These are phyloP conservation scores for Meda fulgida DNA, from an alignment of 2,797 vertebrate genomes.

Conservation along the genomic window DNA sequence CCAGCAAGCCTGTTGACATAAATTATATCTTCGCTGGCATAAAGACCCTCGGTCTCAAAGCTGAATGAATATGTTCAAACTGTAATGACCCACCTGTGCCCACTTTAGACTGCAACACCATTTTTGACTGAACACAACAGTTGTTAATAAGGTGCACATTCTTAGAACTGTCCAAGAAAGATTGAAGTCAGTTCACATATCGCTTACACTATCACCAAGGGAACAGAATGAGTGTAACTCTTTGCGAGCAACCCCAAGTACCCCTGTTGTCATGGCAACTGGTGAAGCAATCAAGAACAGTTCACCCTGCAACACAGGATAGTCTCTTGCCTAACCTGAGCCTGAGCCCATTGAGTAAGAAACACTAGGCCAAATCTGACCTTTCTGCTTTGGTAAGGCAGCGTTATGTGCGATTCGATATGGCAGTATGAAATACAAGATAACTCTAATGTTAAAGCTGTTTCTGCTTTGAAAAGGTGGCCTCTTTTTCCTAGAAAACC, in stretches of 20 bases:
- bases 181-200: slow-evolving; percentile 1
- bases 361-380: slow-evolving; percentile 1
- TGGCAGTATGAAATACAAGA: not conserved
- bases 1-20: slow-evolving; percentile 57
- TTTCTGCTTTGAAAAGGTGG: slow-evolving; percentile 5
- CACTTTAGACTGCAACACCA: slow-evolving; percentile 32
- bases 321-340: slow-evolving; percentile 9
- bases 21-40: slow-evolving; percentile 54
- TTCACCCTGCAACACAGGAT: not conserved
- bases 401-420: slow-evolving; percentile 8
- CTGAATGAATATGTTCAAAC: slow-evolving; percentile 56
- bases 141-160: slow-evolving; percentile 8
- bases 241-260: slow-evolving; percentile 9
- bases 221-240: slow-evolving; percentile 15
- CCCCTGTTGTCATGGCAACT: slow-evolving; percentile 34
- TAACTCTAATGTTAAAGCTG: not conserved
- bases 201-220: slow-evolving; percentile 7
- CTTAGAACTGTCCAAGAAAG: not conserved
- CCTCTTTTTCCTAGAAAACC: not conserved
- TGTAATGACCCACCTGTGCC: slow-evolving; percentile 65
- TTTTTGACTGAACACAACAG: not conserved
- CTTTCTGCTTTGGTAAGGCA: slow-evolving; percentile 22
- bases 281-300: slow-evolving; percentile 22
- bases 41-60: slow-evolving; percentile 48
- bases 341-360: slow-evolving; percentile 18